Base-by-base conservation (phyloP, 2,797 vertebrate genomes). In the Otolemur crassicaudatus region DNA sequence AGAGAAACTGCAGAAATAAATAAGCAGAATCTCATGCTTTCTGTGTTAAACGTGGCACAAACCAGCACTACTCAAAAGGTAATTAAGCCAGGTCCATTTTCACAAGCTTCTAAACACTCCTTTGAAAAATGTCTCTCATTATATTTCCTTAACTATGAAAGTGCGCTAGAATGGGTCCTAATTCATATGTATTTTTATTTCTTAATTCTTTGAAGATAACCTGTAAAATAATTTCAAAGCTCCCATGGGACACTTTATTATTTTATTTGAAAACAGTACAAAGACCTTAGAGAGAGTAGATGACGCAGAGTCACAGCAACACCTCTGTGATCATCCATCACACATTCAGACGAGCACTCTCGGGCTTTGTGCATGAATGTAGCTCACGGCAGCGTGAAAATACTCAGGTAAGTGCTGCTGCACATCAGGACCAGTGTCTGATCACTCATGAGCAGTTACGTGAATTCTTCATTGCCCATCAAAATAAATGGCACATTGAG, bases 401-500 rank as follows among this genome's bases (percentile, higher is more conserved):
- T 61, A 95, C 90, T 95, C 83, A 96, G 60, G 27, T 91, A 95
- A 84, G 31, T 82, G 31, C 56, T 85, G 75, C 69, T 67, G 81
- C 89, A 60, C 7, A n/a, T 94, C 93, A 94, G 90, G 76, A 72
- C 67, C 53, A 97, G 53, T 19, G 13, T 91, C 90, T 94, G 93
- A 67, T 94, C 75, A 82, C 91, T 96, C 65, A 65, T n/a, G 82
- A 95, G 80, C 37, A 61, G 95, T 97, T 94, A 67, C 43, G 87
- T 80, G 83, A 95, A 91, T 87, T 60, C 79, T 92, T 94, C 93
- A 94, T 94, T 92, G 72, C 63, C 67, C 95, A 95, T 95, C 49
- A 76, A 97, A 97, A 96, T 97, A 97, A 93, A 97, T 96, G 95
- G 84, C 72, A 95, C 87, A 88, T 29, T 96, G 89, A 94, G 79